Evolutionary conservation across 2,797 vertebrate species (phyloP), one percentile per base, ranked within the genome.

Genomic region (Xenopus petersii): DNA sequence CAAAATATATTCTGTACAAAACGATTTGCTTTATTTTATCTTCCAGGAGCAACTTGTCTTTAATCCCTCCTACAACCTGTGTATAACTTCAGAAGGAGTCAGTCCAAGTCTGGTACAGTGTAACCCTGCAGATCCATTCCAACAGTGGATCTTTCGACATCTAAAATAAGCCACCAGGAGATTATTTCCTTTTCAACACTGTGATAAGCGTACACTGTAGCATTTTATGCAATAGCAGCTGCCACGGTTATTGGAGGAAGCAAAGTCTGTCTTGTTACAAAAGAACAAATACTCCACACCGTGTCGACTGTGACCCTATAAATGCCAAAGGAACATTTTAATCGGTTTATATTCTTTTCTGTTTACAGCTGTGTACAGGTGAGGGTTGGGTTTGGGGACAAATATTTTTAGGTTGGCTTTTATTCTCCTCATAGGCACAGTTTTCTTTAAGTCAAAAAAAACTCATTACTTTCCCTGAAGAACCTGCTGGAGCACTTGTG

Each of bases 91-190:
- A 74, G 93, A 87, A 4, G 90, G 91, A 59, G 90, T 94, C 48
- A 92, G 94, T 84, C 95, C 95, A 0, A 88, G 85, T 75, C 83
- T 98, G 82, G 86, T 84, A 61, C 62, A 88, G 70, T 99, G 98
- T 86, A 91, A 95, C 83, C 89, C 94, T 67, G 86, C 87, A n/a
- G 96, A 99, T 87, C 83, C 80, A 82, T 94, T 91, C 87, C 98
- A 99, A 86, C 94, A 92, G 82, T 99, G 97, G 97, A 82, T 90
- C 74, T 98, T 98, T 82, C 80, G 87, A 85, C 94, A 90, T 94
- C 88, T 87, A 0, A 33, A 83, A 80, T 92, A 86, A 90, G 63
- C 82, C 21, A 16, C 12, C 15, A 1, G 5, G 10, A 62, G 42
- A 71, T 77, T 73, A 74, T 68, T 71, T 79, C 78, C 70, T 82